Evolutionary conservation across 2,113 vertebrate species (phyloP), one percentile per base, ranked within the genome.

Genomic region (Reinhardtius hippoglossoides): DNA sequence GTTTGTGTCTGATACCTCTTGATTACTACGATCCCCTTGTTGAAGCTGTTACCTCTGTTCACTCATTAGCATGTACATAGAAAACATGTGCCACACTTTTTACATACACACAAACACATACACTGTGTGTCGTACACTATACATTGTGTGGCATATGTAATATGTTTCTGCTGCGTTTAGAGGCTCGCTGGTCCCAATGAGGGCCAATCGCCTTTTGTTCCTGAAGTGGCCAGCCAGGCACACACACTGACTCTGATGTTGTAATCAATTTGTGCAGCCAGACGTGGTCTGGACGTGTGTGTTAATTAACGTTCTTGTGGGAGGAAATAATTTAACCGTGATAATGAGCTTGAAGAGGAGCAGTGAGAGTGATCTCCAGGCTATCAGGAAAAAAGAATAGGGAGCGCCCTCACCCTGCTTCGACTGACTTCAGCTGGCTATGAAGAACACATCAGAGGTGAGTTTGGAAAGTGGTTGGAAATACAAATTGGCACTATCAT

Each of bases 241-340:
- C 72, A 74, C 69, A 87, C 82, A 56, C 46, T 10, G 60, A 61
- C 83, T 87, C 90, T 87, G 90, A 92, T 91, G 92, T 91, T 90
- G 90, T 93, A 94, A 94, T 95, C 91, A 92, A 93, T 94, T 93
- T 92, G 92, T 91, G 90, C 58, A 85, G 67, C 88, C 92, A 91
- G 92, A 93, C 88, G 64, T 90, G 86, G 83, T 91, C 90, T 89
- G 91, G 88, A 94, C 91, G 84, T 90, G 92, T 87, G 91, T 93
- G 93, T 94, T 95, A 94, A 94, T 94, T 94, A 94, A 94, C 83
- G 70, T 91, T 92, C 93, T 94, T 92, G 91, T 90, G 91, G 88
- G 92, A 93, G 92, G 92, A 94, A 92, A 94, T 94, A 89, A 94
- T 94, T 93, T 94, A 90, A 94, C 91, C 70, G 82, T 67, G 85